phyloP scores from a whole-genome alignment of 2,888 invertebrate species.

The Heliconius hortense region DNA sequence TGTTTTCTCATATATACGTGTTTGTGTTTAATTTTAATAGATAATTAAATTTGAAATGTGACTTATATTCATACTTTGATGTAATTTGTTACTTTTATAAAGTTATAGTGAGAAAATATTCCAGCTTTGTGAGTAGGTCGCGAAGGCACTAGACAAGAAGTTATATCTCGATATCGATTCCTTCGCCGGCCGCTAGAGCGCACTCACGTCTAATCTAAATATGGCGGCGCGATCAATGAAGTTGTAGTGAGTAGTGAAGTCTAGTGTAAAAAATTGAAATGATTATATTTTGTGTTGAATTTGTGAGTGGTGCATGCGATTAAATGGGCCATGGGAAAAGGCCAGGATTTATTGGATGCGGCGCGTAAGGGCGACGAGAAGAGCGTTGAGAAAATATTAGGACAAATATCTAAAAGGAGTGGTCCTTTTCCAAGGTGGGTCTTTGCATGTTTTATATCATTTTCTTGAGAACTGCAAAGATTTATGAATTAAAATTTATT shows the following conservation, averaged over 20 bases:
- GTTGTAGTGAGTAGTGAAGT: slow-evolving; percentile 81
- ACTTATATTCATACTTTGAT: not conserved
- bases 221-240: slow-evolving; percentile 92
- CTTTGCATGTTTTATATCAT: slow-evolving; percentile 56
- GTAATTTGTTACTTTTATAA: not conserved
- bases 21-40: slow-evolving; percentile 18
- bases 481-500: slow-evolving; percentile 10
- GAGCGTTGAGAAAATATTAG: slow-evolving; percentile 94
- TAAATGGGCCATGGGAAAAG: slow-evolving; percentile 93
- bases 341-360: slow-evolving; percentile 97
- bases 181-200: slow-evolving; percentile 72
- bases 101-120: not conserved
- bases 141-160: slow-evolving; percentile 32
- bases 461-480: slow-evolving; percentile 17
- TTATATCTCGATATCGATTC: slow-evolving; percentile 63
- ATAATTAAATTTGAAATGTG: not conserved
- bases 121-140: slow-evolving; percentile 32
- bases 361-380: slow-evolving; percentile 95
- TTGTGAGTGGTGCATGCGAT: slow-evolving; percentile 68
- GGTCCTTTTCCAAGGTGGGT: slow-evolving; percentile 96
- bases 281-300: slow-evolving; percentile 75
- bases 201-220: slow-evolving; percentile 79
- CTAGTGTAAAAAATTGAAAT: slow-evolving; percentile 77
- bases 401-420: slow-evolving; percentile 94
- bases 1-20: slow-evolving; percentile 17